These are phyloP conservation scores for Lepisosteus oculatus DNA, from an alignment of 2,113 vertebrate genomes.

Conservation along the genomic window DNA sequence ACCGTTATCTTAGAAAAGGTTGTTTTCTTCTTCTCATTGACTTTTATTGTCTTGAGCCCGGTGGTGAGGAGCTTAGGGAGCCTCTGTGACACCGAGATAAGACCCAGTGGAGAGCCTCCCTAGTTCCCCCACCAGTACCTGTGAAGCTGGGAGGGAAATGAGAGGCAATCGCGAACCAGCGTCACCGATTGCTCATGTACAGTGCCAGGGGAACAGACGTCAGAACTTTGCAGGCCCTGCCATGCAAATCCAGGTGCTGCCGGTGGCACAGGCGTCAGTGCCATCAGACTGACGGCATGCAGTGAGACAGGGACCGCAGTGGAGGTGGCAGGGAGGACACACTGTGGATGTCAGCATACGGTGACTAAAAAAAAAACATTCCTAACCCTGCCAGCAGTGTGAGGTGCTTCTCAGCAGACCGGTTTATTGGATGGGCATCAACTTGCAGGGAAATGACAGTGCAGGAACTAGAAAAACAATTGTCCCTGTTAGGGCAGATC, in stretches of 20 bases:
- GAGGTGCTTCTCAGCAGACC: too few species aligned
- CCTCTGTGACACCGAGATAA: too few species aligned
- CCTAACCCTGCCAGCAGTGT: too few species aligned
- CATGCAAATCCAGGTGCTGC: background rate
- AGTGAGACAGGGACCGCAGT: background rate
- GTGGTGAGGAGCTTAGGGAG: constrained; percentile 25
- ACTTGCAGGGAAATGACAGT: too few species aligned
- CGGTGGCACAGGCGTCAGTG: background rate
- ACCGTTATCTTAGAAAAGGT: constrained; percentile 46
- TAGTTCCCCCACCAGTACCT: too few species aligned
- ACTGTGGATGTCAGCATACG: too few species aligned
- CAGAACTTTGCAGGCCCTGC: background rate
- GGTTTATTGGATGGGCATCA: too few species aligned
- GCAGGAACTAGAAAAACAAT: too few species aligned
- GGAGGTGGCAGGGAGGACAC: background rate
- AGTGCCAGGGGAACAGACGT: constrained; percentile 8
- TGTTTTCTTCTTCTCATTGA: constrained; percentile 56
- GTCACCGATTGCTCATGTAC: constrained; percentile 3
- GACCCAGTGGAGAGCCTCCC: too few species aligned
- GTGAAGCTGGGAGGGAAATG: background rate
- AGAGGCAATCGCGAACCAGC: too few species aligned
- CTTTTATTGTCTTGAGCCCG: constrained; percentile 50
- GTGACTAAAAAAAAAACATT: too few species aligned
- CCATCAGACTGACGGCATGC: background rate
- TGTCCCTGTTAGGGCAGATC: too few species aligned